A percentile compares a stretch with the other conserved stretches of the same genome.
Conservation (phyloP, 92 coral and sea anemone genomes). For the Palythoa heliodiscus region DNA sequence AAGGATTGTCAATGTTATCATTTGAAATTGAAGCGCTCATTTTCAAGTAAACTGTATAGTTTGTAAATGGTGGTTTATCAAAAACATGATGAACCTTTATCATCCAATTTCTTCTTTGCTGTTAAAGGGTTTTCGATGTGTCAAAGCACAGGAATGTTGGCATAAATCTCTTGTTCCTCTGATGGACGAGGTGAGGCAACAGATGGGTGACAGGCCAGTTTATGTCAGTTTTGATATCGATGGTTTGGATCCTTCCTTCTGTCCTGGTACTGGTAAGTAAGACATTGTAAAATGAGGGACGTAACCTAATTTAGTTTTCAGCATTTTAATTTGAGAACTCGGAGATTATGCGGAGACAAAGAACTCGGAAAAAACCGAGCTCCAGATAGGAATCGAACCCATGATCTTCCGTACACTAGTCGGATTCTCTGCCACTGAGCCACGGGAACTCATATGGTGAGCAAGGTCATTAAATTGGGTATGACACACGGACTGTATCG, state of each 20-base stretch:
- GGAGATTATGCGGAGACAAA: no score
- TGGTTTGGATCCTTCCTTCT: slow-evolving; percentile 67
- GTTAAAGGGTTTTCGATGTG: slow-evolving; percentile 67
- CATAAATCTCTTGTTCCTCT: slow-evolving; percentile 69
- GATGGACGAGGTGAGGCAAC: slow-evolving; percentile 71
- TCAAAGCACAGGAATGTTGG: slow-evolving; percentile 72
- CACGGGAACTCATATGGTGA: no score
- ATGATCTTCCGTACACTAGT: no score
- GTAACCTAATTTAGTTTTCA: no score
- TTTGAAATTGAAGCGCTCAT: not conserved
- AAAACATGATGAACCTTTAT: not conserved
- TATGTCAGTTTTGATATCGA: slow-evolving; percentile 73
- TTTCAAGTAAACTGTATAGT: not conserved
- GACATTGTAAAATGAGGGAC: not conserved
- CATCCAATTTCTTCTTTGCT: not conserved
- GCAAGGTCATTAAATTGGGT: no score
- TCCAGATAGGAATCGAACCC: no score
- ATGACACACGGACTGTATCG: no score
- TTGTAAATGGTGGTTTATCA: not conserved
- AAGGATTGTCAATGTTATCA: no score
- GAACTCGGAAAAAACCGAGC: no score
- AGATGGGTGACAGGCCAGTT: slow-evolving; percentile 76
- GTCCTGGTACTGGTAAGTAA: slow-evolving; percentile 77
- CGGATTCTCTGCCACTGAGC: no score
- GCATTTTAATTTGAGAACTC: no score